A percentile compares a stretch with the other conserved stretches of the same genome.
Evolutionary conservation across 2,113 vertebrate genomes (phyloP).

Genomic region (Anthoscopus minutus): DNA sequence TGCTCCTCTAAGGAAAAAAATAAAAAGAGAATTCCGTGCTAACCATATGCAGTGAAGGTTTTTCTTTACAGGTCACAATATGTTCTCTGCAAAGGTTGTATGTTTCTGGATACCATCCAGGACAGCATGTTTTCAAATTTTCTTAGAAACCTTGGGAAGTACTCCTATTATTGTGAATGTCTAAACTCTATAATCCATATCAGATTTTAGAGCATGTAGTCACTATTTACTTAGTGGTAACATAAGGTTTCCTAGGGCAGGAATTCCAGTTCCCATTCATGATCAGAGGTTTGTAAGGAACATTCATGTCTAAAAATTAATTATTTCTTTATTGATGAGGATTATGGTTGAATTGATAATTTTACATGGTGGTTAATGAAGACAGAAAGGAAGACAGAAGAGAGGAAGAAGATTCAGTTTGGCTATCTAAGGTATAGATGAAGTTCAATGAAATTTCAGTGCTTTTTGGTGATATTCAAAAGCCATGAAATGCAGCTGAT

Average conservation of each 20-base stretch:
- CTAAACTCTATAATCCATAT: not conserved
- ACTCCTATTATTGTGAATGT: not conserved
- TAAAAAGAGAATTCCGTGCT: not conserved
- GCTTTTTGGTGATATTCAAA: not conserved
- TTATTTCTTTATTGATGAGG: not conserved
- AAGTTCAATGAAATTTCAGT: not conserved
- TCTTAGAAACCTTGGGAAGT: not conserved
- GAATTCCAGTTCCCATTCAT: not conserved
- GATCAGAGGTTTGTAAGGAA: not conserved
- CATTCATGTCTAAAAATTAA: not conserved
- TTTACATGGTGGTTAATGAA: not conserved
- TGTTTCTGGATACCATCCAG: not conserved
- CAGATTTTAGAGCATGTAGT: not conserved
- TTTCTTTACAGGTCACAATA: not conserved
- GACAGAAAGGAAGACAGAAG: not conserved
- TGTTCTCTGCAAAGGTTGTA: not conserved
- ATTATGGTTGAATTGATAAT: not conserved
- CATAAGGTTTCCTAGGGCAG: not conserved
- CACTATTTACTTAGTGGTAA: not conserved
- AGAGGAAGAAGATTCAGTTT: not conserved
- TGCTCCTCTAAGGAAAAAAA: not conserved
- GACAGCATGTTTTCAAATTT: not conserved
- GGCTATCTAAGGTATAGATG: not conserved
- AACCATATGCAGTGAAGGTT: not conserved
- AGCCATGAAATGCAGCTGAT: not conserved